Base-by-base conservation (phyloP, 2,797 vertebrate genomes). In the Sebastiscus tertius region DNA sequence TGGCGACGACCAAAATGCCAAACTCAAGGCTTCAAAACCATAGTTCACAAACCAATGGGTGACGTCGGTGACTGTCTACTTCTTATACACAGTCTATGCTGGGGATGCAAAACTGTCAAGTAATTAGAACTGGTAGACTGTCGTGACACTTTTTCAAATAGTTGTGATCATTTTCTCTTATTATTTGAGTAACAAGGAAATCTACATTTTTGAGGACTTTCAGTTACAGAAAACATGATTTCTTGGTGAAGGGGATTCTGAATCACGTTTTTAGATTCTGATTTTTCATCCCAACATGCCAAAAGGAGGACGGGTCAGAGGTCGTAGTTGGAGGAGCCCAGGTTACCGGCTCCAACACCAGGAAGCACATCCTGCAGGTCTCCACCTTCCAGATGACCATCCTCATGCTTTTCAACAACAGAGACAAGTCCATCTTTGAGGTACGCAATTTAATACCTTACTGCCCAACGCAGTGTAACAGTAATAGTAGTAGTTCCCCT, bases 331-430 rank as follows among this genome's bases (percentile, higher is more conserved):
- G 99, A 79, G 98, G 99, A 33, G 99, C 99, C 72, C 98, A 99
- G 91, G 98, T 99, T 60, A 99, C 98, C 2, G 98, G 98, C 88
- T 99, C 98, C 75, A 99, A 99, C 86, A 99, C 98, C 18, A 96
- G 99, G 92, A 99, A 99, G 93, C 99, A 99, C 95, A 99, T 99
- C 94, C 83, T 99, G 84, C 99, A 99, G 93, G 98, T 99, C 61
- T 99, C 98, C 77, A 99, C 99, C 88, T 99, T 99, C 94, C 99
- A 99, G 95, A 99, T 99, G 99, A 99, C 99, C n/a, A 99, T 99
- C 96, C 96, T 99, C 85, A 99, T 99, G 98, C 97, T 99, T 61
- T 99, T 99, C 88, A 99, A 99, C 94, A 99, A 99, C 94, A 96
- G 98, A 94, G 99, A 99, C 88, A 99, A 99, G 87, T 99, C 97